These are phyloP conservation scores for Trematomus bernacchii DNA, from an alignment of 2,797 vertebrate species.

Conservation along the genomic window DNA sequence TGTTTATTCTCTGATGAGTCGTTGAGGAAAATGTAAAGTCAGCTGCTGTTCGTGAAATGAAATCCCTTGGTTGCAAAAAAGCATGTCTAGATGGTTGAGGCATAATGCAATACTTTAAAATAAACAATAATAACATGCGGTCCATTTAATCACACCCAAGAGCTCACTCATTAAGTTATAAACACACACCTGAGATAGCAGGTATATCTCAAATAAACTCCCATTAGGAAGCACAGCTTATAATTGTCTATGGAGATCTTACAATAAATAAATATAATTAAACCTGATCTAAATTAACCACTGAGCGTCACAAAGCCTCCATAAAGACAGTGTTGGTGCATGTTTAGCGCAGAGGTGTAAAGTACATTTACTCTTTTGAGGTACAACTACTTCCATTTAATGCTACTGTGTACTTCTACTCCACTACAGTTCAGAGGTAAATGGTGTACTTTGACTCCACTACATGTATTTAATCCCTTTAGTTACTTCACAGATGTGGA, in stretches of 20 bases:
- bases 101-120: neutral
- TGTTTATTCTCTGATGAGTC: neutral
- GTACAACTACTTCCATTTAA: no score
- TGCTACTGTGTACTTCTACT: no score
- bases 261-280: neutral
- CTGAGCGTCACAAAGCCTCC: neutral
- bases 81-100: neutral
- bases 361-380: no score
- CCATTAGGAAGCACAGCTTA: neutral
- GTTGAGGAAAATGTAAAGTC: slow-evolving; percentile 3
- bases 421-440: no score
- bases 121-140: neutral
- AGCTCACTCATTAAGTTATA: neutral
- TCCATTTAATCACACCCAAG: slow-evolving; percentile 1
- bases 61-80: neutral
- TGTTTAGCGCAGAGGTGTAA: no score
- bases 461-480: no score
- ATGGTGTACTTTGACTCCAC: no score
- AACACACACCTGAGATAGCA: neutral
- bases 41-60: slow-evolving; percentile 8
- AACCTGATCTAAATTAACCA: neutral
- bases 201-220: neutral
- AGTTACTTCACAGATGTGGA: no score
- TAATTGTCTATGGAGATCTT: neutral
- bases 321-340: fast-evolving